These are phyloP conservation scores for Tromatobia lineatoria DNA, from an alignment of 2,888 invertebrate species.

Conservation along the genomic window DNA sequence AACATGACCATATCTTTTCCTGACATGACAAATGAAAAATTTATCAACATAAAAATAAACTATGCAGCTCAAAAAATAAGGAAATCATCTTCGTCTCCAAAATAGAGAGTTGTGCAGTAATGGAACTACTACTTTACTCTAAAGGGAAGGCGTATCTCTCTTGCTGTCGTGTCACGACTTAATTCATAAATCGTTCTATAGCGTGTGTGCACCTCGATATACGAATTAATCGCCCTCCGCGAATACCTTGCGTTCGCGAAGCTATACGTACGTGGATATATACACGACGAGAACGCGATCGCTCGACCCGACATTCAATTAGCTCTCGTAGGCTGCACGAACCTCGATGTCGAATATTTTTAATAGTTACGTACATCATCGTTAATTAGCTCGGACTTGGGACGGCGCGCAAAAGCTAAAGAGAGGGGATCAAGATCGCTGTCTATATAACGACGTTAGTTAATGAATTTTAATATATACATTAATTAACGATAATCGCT, in stretches of 20 bases:
- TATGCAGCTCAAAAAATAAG: too few species aligned
- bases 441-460: conserved; percentile 67
- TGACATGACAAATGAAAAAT: too few species aligned
- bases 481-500: conserved; percentile 72
- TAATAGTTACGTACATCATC: conserved; percentile 70
- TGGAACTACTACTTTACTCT: neutral
- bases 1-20: too few species aligned
- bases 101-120: too few species aligned
- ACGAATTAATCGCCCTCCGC: conserved; percentile 52
- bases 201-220: conserved; percentile 38
- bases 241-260: conserved; percentile 37
- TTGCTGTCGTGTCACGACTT: conserved; percentile 37
- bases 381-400: conserved; percentile 68
- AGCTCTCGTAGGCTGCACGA: conserved; percentile 60
- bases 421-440: conserved; percentile 70
- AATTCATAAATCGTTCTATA: conserved; percentile 38
- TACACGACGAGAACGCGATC: conserved; percentile 50
- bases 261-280: conserved; percentile 5
- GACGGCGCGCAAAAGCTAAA: conserved; percentile 34
- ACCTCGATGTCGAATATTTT: conserved; percentile 68
- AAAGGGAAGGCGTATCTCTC: conserved; percentile 1
- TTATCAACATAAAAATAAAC: too few species aligned
- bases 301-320: conserved; percentile 65
- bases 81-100: too few species aligned
- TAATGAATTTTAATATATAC: conserved; percentile 73